phyloP scores from a whole-genome alignment of 2,797 vertebrate species.

The Xiphophorus birchmanni region DNA sequence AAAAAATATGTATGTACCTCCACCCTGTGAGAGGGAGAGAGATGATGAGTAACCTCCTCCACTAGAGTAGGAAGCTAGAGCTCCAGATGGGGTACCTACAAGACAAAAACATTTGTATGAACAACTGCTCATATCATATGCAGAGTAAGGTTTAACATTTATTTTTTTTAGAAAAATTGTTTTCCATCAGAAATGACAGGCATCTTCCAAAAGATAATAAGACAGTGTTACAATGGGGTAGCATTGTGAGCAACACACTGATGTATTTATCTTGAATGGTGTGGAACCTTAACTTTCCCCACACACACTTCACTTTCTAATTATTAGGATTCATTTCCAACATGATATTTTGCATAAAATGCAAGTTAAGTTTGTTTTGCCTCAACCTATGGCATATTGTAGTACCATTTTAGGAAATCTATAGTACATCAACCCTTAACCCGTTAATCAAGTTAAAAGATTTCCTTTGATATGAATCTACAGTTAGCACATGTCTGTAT shows the following conservation, averaged over 20 bases:
- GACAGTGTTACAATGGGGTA: too few species aligned
- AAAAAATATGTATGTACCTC: slow-evolving; percentile 72
- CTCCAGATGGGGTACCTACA: slow-evolving; percentile 82
- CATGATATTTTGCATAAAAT: background rate
- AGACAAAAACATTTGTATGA: slow-evolving; percentile 52
- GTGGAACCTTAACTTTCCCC: background rate
- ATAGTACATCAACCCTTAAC: background rate
- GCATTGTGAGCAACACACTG: too few species aligned
- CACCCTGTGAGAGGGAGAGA: slow-evolving; percentile 80
- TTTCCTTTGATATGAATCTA: background rate
- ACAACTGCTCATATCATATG: background rate
- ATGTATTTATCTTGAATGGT: background rate
- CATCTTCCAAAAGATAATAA: background rate
- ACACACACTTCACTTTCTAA: background rate
- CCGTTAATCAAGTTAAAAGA: background rate
- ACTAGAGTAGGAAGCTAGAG: slow-evolving; percentile 82
- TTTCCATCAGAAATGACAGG: background rate
- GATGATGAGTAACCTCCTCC: slow-evolving; percentile 83
- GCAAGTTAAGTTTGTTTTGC: background rate
- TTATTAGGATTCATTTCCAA: background rate
- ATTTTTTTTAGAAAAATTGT: background rate
- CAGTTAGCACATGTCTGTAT: background rate
- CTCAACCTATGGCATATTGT: background rate
- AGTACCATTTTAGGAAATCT: background rate
- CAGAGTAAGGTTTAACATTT: background rate